Percentiles rank a stretch among this genome's conserved stretches.
These are phyloP conservation scores for Gadopsis marmoratus DNA, from an alignment of 2,797 vertebrate genomes.

Conservation along the genomic window DNA sequence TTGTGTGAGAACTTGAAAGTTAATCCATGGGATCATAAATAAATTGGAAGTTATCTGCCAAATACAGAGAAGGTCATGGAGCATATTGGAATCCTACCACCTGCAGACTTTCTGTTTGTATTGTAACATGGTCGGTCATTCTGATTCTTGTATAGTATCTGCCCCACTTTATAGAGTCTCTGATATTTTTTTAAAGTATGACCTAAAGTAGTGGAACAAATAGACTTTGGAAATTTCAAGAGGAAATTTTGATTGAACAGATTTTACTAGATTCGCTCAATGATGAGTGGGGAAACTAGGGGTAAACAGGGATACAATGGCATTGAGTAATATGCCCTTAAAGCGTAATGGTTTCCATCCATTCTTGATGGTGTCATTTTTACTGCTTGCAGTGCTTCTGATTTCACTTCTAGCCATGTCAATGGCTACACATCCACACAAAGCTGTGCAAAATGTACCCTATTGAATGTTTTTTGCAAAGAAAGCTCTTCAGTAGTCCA, in stretches of 20 bases:
- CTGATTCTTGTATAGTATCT: conserved; percentile 29
- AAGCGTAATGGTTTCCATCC: conserved; percentile 32
- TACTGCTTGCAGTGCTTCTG: conserved; percentile 2
- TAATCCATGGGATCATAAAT: conserved; percentile 75
- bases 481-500: conserved; percentile 23
- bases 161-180: conserved; percentile 12
- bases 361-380: conserved; percentile 22
- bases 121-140: conserved; percentile 50
- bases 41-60: conserved; percentile 55
- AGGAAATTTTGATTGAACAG: conserved; percentile 14
- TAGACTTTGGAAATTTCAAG: conserved; percentile 36
- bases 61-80: conserved; percentile 54
- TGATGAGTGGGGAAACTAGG: conserved; percentile 17
- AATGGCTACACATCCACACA: too few relatives aligned
- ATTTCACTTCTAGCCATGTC: conserved; percentile 6
- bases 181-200: conserved; percentile 22
- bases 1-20: conserved; percentile 50
- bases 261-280: conserved; percentile 32
- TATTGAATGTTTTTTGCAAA: conserved; percentile 16
- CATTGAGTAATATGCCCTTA: conserved; percentile 5
- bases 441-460: conserved; percentile 39
- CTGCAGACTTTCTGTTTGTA: conserved; percentile 43
- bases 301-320: not conserved
- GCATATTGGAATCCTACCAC: conserved; percentile 56
- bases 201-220: conserved; percentile 23